phyloP scores from a whole-genome alignment of 2,113 vertebrate species.

The Petromus typicus region DNA sequence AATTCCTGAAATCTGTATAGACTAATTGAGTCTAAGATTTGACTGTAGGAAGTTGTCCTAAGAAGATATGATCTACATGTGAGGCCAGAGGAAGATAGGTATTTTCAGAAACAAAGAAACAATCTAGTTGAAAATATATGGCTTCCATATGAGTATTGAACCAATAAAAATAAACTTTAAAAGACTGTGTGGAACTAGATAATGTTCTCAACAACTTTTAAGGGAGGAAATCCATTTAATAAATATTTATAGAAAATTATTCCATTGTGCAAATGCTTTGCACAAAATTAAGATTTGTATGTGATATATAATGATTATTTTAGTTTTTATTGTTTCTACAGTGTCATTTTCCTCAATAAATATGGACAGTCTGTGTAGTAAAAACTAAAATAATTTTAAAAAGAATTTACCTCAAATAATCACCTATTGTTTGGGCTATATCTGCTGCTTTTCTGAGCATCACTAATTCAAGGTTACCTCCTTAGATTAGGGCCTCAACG shows the following conservation, averaged over 20 bases:
- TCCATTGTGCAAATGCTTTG: neutral
- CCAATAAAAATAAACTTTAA: neutral
- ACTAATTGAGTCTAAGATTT: neutral
- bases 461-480: neutral
- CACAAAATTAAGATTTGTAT: neutral
- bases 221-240: neutral
- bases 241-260: neutral
- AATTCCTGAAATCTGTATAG: neutral
- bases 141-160: neutral
- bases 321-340: neutral
- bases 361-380: neutral
- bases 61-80: neutral
- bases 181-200: neutral
- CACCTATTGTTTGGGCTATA: neutral
- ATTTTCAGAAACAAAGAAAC: neutral
- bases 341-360: neutral
- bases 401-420: neutral
- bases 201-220: neutral
- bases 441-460: neutral
- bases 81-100: neutral
- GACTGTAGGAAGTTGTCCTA: neutral
- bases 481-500: neutral
- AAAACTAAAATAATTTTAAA: neutral
- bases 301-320: neutral
- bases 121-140: neutral